Base-by-base conservation (phyloP, 2,113 vertebrate species). In the Ameiurus melas region DNA sequence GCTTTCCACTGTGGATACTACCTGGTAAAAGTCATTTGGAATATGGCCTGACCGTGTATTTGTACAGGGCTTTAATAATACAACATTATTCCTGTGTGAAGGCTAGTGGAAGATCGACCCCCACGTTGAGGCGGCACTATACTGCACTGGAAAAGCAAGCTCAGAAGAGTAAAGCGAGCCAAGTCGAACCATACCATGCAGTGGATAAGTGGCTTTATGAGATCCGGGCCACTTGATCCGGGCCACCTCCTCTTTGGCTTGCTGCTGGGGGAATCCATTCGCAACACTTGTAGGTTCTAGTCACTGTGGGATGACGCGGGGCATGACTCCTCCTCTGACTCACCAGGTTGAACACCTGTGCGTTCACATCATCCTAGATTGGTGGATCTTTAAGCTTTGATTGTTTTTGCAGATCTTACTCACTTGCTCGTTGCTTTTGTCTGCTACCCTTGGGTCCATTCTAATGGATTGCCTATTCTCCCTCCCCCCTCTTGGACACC, bases 361-460 rank as follows among this genome's bases (percentile, higher is more conserved):
- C 13, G 9, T 36, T 75, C 55, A 53, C 25, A 77, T 77, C 57
- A 53, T 84, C 47, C 39, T 88, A 39, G 70, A 71, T 58, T 84
- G 39, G 17, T 53, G 70, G 22, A 66, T 30, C 25, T 66, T 87
- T 20, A 75, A 75, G 20, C 36, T 43, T 12, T 17, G 27, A 22
- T 58, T 33, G 1, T 75, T 84, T 55, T 75, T 83, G 39, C 70
- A 64, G 30, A 53, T 12, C 30, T 77, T 87, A 53, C 60, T 87
- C 64, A 71, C 27, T 55, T 22, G 33, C 51, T 57, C 2, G 20
- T 14, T 60, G 51, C 53, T 17, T 70, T 80, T 51, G 14, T 83
- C 53, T 78, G 25, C 30, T 83, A 60, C 19, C 78, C 8, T 58
- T 68, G 3, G n/a, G 43, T 71, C 78, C 1, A 10, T 70, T 62